Conservation (phyloP, 2,888 invertebrate species). For the Eristalinus aeneus region DNA sequence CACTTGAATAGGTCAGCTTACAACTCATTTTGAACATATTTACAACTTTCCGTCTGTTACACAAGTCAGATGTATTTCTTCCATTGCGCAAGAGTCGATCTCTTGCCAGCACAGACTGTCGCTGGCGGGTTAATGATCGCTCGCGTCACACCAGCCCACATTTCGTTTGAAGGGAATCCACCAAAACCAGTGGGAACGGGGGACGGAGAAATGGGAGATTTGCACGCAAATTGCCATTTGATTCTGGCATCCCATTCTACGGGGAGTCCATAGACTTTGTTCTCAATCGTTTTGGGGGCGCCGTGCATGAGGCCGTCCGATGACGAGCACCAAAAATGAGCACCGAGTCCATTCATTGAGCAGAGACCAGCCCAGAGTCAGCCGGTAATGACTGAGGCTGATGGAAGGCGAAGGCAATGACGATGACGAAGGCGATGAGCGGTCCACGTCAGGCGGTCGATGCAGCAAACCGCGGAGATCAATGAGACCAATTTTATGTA, state of each 20-base stretch:
- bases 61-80: background rate
- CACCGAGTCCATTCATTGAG: slow-evolving; percentile 60
- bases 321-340: slow-evolving; percentile 52
- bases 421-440: slow-evolving; percentile 31
- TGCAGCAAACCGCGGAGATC: background rate
- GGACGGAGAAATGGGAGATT: slow-evolving; percentile 44
- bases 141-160: slow-evolving; percentile 47
- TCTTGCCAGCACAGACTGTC: slow-evolving; percentile 29
- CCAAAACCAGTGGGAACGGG: background rate
- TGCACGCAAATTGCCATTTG: slow-evolving; percentile 61
- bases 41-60: background rate
- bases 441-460: background rate
- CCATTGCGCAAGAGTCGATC: background rate
- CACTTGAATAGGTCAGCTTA: background rate
- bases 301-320: background rate
- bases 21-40: background rate
- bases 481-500: background rate
- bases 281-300: background rate
- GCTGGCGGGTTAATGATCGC: slow-evolving; percentile 25
- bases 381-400: background rate
- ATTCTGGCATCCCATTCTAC: background rate
- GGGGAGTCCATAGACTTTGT: background rate
- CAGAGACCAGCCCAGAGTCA: slow-evolving; percentile 50
- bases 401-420: slow-evolving; percentile 32
- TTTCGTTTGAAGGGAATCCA: slow-evolving; percentile 32